These are phyloP conservation scores for Etheostoma perlongum DNA, from an alignment of 2,797 vertebrate species.

Conservation along the genomic window DNA sequence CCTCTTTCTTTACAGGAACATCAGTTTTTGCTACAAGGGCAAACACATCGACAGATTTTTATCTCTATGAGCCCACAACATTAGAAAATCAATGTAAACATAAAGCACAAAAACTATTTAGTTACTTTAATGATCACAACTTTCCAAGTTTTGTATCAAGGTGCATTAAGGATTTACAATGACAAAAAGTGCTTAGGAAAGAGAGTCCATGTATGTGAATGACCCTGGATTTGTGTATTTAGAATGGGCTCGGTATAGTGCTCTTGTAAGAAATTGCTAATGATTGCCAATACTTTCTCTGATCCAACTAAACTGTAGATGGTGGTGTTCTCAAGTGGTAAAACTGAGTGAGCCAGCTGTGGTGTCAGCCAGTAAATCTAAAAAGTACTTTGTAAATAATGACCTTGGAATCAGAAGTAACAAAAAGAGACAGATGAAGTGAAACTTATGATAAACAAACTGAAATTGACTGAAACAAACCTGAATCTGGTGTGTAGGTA, in stretches of 20 bases:
- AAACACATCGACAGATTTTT: slow-evolving; percentile 27
- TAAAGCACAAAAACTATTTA: not conserved
- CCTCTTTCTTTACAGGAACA: slow-evolving; percentile 95
- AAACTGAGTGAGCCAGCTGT: slow-evolving; percentile 7
- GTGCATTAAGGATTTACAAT: slow-evolving; percentile 1
- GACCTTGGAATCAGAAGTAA: not conserved
- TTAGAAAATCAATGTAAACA: not conserved
- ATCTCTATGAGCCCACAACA: not conserved
- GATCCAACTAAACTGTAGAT: slow-evolving; percentile 28
- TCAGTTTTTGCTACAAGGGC: slow-evolving; percentile 85
- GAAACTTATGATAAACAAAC: not conserved
- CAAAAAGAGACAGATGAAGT: slow-evolving; percentile 2
- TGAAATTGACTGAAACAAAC: slow-evolving; percentile 79
- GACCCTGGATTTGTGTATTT: not conserved
- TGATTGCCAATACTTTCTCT: slow-evolving; percentile 3
- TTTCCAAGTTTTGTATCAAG: slow-evolving; percentile 1
- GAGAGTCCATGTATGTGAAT: not conserved
- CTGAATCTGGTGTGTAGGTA: slow-evolving; percentile 95
- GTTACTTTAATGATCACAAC: slow-evolving; percentile 12
- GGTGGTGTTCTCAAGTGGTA: slow-evolving; percentile 24
- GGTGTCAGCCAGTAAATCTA: not conserved
- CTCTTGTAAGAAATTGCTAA: not conserved
- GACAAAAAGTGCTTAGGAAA: not conserved
- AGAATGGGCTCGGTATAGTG: not conserved
- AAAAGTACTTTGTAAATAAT: slow-evolving; percentile 4